phyloP scores from a whole-genome alignment of 2,888 invertebrate genomes.

The Erpobdella octoculata region DNA sequence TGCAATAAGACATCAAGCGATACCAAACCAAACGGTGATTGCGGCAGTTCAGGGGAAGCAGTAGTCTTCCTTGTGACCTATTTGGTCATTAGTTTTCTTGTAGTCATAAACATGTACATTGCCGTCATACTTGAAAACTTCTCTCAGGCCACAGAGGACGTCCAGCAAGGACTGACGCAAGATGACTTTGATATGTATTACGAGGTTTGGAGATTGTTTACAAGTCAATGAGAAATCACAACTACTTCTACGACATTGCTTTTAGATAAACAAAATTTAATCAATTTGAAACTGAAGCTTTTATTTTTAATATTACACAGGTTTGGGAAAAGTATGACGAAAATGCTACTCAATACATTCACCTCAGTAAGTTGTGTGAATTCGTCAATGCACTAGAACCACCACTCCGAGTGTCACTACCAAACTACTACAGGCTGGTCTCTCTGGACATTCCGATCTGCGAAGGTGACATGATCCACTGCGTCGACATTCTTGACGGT shows the following conservation, averaged over 20 bases:
- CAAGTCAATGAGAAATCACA: too few relatives aligned
- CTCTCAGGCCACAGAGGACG: conserved; percentile 95
- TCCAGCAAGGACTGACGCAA: conserved; percentile 71
- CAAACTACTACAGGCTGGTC: conserved; percentile 91
- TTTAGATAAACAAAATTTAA: too few relatives aligned
- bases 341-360: conserved; percentile 91
- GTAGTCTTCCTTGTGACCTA: conserved; percentile 90
- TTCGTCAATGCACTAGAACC: conserved; percentile 92
- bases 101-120: conserved; percentile 99
- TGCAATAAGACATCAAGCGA: conserved; percentile 29
- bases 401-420: conserved; percentile 88
- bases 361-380: conserved; percentile 80
- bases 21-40: conserved; percentile 57
- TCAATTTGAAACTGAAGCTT: not conserved
- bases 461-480: conserved; percentile 89
- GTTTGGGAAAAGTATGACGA: conserved; percentile 99
- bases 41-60: conserved; percentile 85
- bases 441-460: conserved; percentile 98
- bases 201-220: conserved; percentile 61
- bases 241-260: too few relatives aligned
- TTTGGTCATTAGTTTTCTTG: conserved; percentile 92
- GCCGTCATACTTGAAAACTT: conserved; percentile 98
- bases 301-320: not conserved
- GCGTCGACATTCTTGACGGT: conserved; percentile 94
- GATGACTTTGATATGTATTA: conserved; percentile 99